These are phyloP conservation scores for Leptopilina myrica DNA, from an alignment of 2,888 invertebrate genomes.

Conservation along the genomic window DNA sequence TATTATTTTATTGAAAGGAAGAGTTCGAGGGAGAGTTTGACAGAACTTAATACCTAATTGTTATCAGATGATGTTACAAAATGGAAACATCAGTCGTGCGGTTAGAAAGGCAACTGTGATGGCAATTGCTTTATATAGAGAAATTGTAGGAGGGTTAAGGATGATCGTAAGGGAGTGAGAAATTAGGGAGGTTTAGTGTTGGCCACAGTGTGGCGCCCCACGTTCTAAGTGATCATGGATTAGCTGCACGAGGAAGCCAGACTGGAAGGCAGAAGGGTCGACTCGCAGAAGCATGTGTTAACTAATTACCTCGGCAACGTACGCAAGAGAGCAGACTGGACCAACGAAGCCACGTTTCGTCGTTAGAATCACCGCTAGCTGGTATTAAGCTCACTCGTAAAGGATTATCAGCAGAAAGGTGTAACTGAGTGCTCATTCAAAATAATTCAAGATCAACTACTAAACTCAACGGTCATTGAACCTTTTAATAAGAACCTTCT, in stretches of 20 bases:
- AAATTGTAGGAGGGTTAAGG: slow-evolving; percentile 44
- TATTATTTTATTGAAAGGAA: too few species aligned
- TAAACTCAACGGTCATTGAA: slow-evolving; percentile 25
- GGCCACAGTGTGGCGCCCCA: slow-evolving; percentile 67
- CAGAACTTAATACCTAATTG: not conserved
- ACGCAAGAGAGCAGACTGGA: slow-evolving; percentile 26
- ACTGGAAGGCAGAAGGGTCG: slow-evolving; percentile 23
- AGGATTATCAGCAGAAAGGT: slow-evolving; percentile 18
- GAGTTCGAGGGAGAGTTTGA: too few species aligned
- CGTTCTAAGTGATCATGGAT: slow-evolving; percentile 69
- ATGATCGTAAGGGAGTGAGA: slow-evolving; percentile 54
- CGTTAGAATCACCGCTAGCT: slow-evolving; percentile 20
- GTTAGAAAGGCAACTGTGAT: too few species aligned
- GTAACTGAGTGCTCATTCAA: slow-evolving; percentile 23
- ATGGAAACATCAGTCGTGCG: not conserved
- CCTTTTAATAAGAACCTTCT: too few species aligned
- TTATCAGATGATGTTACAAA: not conserved
- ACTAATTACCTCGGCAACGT: slow-evolving; percentile 60
- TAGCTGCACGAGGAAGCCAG: slow-evolving; percentile 62
- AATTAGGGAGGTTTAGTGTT: slow-evolving; percentile 65
- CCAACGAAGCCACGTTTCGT: slow-evolving; percentile 33
- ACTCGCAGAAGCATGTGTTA: slow-evolving; percentile 61
- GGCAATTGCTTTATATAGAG: too few species aligned
- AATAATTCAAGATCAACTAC: slow-evolving; percentile 14
- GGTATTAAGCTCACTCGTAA: not conserved